Percentiles rank a stretch among this genome's conserved stretches.
Evolutionary conservation across 2,113 vertebrate genomes (phyloP).

Genomic region (Campylomormyrus numenius): DNA sequence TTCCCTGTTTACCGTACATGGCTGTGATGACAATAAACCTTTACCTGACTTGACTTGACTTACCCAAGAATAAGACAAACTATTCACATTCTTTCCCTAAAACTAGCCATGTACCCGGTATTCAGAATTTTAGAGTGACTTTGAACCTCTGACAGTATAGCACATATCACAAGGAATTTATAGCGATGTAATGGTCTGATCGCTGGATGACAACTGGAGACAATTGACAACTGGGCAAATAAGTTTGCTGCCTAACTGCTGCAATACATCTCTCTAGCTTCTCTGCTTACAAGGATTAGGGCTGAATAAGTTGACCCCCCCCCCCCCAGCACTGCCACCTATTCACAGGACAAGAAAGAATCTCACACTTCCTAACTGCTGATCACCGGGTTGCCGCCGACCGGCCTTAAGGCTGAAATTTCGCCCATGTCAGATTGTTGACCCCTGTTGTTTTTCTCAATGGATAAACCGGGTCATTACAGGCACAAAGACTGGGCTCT

Average conservation of each 20-base stretch:
- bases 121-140: not conserved
- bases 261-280: not conserved
- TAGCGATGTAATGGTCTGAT: not conserved
- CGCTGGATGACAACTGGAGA: not conserved
- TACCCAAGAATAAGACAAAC: not conserved
- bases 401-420: not conserved
- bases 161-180: not conserved
- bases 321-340: not conserved
- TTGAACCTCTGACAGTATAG: not conserved
- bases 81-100: not conserved
- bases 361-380: not conserved
- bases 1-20: not conserved
- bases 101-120: not conserved
- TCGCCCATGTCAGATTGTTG: not conserved
- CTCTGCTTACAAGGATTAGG: not conserved
- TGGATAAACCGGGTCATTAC: not conserved
- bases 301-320: not conserved
- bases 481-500: not conserved
- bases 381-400: not conserved
- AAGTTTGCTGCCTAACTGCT: not conserved
- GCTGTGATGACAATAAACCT: not conserved
- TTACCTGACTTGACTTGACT: not conserved
- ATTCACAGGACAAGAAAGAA: not conserved
- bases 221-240: too few species aligned
- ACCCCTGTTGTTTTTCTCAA: not conserved